Evolutionary conservation across 2,888 invertebrate genomes (phyloP).

Genomic region (Petrolisthes cinctipes): DNA sequence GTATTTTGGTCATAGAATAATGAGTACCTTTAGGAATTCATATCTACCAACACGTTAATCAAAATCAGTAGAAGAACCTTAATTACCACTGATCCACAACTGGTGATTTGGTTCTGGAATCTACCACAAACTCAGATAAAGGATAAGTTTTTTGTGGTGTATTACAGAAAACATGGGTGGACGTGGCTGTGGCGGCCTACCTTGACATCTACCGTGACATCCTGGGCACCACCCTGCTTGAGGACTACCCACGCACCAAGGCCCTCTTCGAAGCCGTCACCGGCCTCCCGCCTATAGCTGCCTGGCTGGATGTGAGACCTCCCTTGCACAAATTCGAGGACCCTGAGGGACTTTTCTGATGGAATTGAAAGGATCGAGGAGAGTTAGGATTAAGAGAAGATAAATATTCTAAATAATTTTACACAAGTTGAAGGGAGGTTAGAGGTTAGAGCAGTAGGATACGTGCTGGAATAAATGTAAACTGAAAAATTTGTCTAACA

Average conservation of each 20-base stretch:
- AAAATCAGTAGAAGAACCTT: background rate
- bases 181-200: constrained; percentile 33
- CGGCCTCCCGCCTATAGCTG: constrained; percentile 3
- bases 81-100: background rate
- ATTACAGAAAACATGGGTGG: constrained; percentile 45
- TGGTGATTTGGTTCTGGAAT: no score
- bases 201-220: constrained; percentile 30
- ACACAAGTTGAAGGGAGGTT: no score
- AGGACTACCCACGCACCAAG: background rate
- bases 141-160: background rate
- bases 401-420: no score
- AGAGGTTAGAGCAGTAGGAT: no score
- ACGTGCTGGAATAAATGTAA: no score
- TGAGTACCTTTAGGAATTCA: no score
- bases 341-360: constrained; percentile 4
- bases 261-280: background rate
- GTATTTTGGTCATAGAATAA: no score
- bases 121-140: no score
- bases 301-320: constrained; percentile 25
- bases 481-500: no score
- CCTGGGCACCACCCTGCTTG: constrained; percentile 13
- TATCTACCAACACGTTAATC: background rate
- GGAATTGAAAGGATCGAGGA: background rate
- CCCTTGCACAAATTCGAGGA: constrained; percentile 24
- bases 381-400: no score